phyloP scores from a whole-genome alignment of 1,140 invertebrate genomes.

The Drosophila carrolli region DNA sequence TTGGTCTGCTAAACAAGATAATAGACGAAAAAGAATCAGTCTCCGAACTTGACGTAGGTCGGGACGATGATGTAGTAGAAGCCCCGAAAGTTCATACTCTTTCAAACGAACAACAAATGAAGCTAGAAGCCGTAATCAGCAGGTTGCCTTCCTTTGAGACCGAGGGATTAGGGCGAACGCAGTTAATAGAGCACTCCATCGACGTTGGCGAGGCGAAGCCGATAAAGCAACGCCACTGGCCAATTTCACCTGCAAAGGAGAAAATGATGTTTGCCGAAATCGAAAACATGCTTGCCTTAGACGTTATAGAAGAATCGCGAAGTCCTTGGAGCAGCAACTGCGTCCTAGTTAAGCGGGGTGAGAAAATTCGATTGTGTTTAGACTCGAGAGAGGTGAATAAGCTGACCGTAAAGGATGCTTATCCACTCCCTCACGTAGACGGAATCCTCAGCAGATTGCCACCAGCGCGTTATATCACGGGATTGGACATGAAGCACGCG shows the following conservation, averaged over 20 bases:
- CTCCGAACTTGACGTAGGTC: conserved; percentile 2
- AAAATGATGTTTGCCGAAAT: conserved; percentile 20
- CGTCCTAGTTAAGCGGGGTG: conserved; percentile 18
- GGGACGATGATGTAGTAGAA: background rate
- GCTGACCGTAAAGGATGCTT: background rate
- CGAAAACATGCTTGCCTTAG: background rate
- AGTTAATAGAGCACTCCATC: conserved; percentile 14
- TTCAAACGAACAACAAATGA: background rate
- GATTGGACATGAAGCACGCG: background rate
- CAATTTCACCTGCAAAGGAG: conserved; percentile 19
- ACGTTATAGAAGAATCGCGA: conserved; percentile 1
- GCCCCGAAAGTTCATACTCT: too few species aligned
- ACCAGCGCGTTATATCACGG: background rate
- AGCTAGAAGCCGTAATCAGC: background rate
- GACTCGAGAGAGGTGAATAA: background rate
- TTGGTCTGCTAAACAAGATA: background rate
- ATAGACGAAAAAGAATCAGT: background rate
- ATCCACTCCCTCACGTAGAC: background rate
- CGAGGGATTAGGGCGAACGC: conserved; percentile 11
- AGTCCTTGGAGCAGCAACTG: conserved; percentile 42
- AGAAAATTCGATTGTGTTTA: background rate
- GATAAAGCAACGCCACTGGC: conserved; percentile 32
- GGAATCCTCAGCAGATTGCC: background rate
- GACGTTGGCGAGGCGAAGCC: conserved; percentile 9
- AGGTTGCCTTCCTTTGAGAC: background rate